A percentile compares a stretch with the other conserved stretches of the same genome.
phyloP scores from a whole-genome alignment of 1,140 invertebrate genomes.

The Panagrolaimus sp. region DNA sequence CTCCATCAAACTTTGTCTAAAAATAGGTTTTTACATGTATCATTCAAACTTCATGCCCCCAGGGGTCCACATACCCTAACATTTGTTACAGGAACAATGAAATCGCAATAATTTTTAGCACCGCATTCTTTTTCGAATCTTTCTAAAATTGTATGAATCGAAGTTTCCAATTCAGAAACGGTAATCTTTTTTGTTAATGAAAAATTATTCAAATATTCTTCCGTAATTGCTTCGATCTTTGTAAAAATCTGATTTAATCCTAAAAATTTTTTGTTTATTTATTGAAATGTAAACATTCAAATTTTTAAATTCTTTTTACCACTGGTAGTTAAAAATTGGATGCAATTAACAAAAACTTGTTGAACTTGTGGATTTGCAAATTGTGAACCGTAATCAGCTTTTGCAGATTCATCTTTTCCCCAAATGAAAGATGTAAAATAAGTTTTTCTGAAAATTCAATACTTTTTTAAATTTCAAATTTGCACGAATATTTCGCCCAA shows the following conservation, averaged over 20 bases:
- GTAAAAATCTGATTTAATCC: conserved; percentile 37
- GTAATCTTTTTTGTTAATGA: conserved; percentile 32
- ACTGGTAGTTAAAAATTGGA: conserved; percentile 41
- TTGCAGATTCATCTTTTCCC: neutral
- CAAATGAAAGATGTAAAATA: neutral
- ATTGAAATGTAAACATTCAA: neutral
- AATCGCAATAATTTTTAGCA: conserved; percentile 37
- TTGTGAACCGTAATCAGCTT: neutral
- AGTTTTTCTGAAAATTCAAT: neutral
- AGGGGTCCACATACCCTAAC: no score
- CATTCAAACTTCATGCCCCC: conserved; percentile 4
- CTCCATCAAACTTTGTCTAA: neutral
- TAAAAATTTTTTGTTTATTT: conserved; percentile 20
- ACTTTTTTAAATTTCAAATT: no score
- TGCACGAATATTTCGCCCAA: no score
- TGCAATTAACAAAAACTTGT: conserved; percentile 42
- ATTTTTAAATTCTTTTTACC: conserved; percentile 18
- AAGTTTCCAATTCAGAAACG: conserved; percentile 21
- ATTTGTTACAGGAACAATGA: conserved; percentile 43
- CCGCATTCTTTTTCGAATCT: conserved; percentile 23
- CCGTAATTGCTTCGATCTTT: conserved; percentile 28
- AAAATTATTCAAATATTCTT: conserved; percentile 25
- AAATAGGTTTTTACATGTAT: neutral
- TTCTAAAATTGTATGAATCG: conserved; percentile 31
- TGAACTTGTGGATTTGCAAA: conserved; percentile 33